phyloP scores from a whole-genome alignment of 2,888 invertebrate species.

The Drosophila conformis region DNA sequence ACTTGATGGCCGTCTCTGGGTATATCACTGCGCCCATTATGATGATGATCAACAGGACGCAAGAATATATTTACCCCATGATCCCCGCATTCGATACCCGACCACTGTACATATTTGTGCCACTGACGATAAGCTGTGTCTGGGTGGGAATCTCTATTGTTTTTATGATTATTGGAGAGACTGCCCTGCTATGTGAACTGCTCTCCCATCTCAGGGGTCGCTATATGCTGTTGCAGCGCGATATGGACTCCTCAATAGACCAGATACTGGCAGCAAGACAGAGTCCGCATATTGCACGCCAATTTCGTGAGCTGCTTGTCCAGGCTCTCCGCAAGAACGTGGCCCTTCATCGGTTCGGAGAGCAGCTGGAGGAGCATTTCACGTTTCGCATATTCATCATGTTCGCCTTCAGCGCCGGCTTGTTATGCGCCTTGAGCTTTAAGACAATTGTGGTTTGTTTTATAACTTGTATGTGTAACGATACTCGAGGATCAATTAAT shows the following conservation, averaged over 20 bases:
- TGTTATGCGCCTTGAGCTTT: constrained; percentile 75
- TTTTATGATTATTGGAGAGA: constrained; percentile 71
- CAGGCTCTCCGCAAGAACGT: constrained; percentile 56
- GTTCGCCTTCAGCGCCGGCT: constrained; percentile 70
- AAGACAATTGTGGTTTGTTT: constrained; percentile 71
- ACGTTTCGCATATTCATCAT: constrained; percentile 74
- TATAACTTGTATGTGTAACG: background rate
- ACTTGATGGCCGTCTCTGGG: constrained; percentile 43
- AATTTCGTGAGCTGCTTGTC: constrained; percentile 58
- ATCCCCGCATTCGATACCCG: constrained; percentile 51
- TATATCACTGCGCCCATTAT: constrained; percentile 55
- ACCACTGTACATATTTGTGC: constrained; percentile 55
- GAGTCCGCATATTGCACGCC: constrained; percentile 40
- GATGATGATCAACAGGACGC: constrained; percentile 37
- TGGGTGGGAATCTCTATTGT: constrained; percentile 66
- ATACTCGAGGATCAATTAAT: background rate
- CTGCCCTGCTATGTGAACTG: constrained; percentile 62
- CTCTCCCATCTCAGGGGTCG: constrained; percentile 75
- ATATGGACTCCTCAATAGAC: constrained; percentile 48
- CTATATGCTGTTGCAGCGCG: constrained; percentile 65
- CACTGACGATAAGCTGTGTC: constrained; percentile 53
- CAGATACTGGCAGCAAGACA: constrained; percentile 43
- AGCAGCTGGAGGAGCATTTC: constrained; percentile 66
- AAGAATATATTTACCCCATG: constrained; percentile 63
- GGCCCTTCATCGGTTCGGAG: constrained; percentile 65